A percentile compares a stretch with the other conserved stretches of the same genome.
Evolutionary conservation across 1,140 invertebrate species (phyloP).

Genomic region (Harpegnathos saltator): DNA sequence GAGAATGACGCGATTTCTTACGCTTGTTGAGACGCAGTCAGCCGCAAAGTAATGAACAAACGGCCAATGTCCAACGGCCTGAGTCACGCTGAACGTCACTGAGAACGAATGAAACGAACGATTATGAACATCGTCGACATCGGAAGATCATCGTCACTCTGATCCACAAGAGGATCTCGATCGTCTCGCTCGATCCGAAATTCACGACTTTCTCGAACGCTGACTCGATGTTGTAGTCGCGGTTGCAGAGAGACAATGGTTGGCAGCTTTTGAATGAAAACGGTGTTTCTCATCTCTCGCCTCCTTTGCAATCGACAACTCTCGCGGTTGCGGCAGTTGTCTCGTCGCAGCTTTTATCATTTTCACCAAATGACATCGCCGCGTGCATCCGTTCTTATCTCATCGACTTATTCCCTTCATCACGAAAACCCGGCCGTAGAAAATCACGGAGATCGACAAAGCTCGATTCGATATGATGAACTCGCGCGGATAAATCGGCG

Average conservation of each 20-base stretch:
- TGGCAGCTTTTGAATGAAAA: slow-evolving; percentile 22
- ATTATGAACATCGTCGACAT: slow-evolving; percentile 5
- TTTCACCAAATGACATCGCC: background rate
- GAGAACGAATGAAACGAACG: background rate
- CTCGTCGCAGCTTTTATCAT: background rate
- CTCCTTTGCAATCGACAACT: background rate
- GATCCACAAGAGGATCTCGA: background rate
- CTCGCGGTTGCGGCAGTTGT: background rate
- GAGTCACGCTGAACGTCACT: background rate
- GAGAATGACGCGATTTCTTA: background rate
- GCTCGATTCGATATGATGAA: background rate
- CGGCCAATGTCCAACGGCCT: too few species aligned
- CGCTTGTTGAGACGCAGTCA: too few species aligned
- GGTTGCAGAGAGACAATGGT: background rate
- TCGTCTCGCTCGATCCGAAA: background rate
- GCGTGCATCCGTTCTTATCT: slow-evolving; percentile 11
- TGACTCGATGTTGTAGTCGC: background rate
- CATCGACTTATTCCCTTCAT: background rate
- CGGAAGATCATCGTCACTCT: background rate
- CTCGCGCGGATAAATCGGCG: too few species aligned
- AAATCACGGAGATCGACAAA: background rate
- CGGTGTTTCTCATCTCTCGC: background rate
- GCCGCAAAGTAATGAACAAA: too few species aligned
- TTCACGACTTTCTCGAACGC: background rate
- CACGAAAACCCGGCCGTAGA: too few species aligned